Evolutionary conservation across 2,888 invertebrate species (phyloP).

Genomic region (Bunonema sp.): DNA sequence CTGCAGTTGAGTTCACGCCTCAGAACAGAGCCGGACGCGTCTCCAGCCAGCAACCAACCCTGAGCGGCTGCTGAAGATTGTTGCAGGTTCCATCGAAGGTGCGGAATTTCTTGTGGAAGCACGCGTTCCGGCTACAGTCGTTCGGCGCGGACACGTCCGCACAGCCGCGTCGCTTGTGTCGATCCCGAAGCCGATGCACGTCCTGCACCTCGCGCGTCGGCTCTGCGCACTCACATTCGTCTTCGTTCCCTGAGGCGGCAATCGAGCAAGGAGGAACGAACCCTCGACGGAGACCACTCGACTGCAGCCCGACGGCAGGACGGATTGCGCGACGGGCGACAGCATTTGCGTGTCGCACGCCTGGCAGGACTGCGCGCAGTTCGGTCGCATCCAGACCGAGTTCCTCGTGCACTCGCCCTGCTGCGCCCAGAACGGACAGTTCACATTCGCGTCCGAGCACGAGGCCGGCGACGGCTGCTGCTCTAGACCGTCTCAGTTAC

Average conservation of each 20-base stretch:
- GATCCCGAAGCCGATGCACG: too few species aligned
- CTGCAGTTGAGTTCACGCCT: slow-evolving; percentile 64
- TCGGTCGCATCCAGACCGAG: background rate
- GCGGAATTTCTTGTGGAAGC: slow-evolving; percentile 54
- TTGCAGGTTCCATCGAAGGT: slow-evolving; percentile 86
- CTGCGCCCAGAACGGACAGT: slow-evolving; percentile 2
- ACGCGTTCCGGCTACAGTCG: slow-evolving; percentile 3
- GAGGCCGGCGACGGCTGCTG: too few species aligned
- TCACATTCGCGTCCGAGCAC: too few species aligned
- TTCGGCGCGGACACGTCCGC: slow-evolving; percentile 1
- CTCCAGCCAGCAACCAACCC: background rate
- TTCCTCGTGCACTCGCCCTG: background rate
- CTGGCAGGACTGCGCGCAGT: slow-evolving; percentile 1
- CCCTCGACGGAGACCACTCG: too few species aligned
- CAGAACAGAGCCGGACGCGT: background rate
- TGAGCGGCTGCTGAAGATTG: slow-evolving; percentile 54
- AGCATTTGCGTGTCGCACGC: too few species aligned
- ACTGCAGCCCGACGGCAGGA: too few species aligned
- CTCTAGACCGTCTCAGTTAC: too few species aligned
- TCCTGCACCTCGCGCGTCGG: too few species aligned
- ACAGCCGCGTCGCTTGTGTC: slow-evolving; percentile 1
- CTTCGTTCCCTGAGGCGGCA: too few species aligned
- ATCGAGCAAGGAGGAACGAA: too few species aligned
- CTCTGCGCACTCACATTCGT: too few species aligned
- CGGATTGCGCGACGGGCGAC: too few species aligned